These are phyloP conservation scores for Chamaetylas fuelleborni DNA, from an alignment of 2,113 vertebrate species.

Conservation along the genomic window DNA sequence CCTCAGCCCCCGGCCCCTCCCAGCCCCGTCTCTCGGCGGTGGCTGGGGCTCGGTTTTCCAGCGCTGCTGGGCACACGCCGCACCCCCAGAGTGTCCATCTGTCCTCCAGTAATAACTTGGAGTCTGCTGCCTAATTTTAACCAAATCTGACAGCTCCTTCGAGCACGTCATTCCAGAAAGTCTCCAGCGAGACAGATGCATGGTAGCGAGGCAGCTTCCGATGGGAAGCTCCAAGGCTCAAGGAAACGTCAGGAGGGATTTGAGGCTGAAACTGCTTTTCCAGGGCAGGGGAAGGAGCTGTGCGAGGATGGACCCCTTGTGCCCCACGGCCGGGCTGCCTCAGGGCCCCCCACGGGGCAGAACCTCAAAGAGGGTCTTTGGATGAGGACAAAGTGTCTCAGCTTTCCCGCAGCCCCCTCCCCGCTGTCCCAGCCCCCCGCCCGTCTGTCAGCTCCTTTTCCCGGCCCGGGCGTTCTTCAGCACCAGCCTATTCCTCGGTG, in stretches of 20 bases:
- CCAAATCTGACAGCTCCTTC: conserved; percentile 21
- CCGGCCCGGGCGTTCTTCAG: conserved; percentile 25
- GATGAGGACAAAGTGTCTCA: neutral
- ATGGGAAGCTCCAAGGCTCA: neutral
- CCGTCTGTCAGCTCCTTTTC: conserved; percentile 38
- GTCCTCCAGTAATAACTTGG: neutral
- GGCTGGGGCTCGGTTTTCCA: neutral
- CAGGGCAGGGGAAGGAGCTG: neutral
- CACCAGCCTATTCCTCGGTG: conserved; percentile 48
- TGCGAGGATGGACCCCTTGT: fast-evolving
- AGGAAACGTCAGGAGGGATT: neutral
- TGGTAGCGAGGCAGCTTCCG: neutral
- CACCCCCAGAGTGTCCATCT: conserved; percentile 11
- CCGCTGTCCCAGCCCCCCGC: neutral
- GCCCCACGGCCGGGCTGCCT: fast-evolving
- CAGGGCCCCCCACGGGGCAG: neutral
- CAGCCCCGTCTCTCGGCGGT: neutral
- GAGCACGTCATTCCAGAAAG: conserved; percentile 3
- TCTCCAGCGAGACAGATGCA: neutral
- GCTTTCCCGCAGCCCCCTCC: neutral
- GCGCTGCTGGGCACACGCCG: neutral
- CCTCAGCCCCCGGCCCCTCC: neutral
- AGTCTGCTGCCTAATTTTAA: conserved; percentile 27
- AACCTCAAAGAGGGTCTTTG: neutral
- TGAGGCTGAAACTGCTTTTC: neutral